Percentiles rank a stretch among this genome's conserved stretches.
phyloP scores from a whole-genome alignment of 2,888 invertebrate species.

The Rhagophthalmus giganteus region DNA sequence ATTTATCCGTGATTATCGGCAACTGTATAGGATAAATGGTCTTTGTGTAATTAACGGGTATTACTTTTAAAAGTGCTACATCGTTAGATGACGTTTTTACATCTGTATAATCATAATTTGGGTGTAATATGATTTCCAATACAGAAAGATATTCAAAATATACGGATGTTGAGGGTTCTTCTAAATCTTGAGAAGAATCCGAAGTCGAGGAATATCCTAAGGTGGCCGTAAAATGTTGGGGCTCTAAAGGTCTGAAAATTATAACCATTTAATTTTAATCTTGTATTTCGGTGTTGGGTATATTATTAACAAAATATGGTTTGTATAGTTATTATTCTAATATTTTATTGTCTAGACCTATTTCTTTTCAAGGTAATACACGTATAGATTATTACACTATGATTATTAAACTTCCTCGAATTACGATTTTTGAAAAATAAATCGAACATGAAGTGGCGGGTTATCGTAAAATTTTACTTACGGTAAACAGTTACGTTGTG shows the following conservation, averaged over 20 bases:
- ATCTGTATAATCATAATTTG: conserved; percentile 23
- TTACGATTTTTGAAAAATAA: too few relatives aligned
- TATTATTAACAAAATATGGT: too few relatives aligned
- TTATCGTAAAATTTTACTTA: conserved; percentile 24
- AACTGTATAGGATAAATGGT: conserved; percentile 32
- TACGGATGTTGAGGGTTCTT: background rate
- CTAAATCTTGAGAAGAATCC: conserved; percentile 2
- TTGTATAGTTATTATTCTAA: too few relatives aligned
- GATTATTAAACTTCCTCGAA: too few relatives aligned
- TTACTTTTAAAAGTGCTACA: conserved; percentile 21
- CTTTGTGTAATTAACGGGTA: conserved; percentile 25
- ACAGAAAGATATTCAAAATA: background rate
- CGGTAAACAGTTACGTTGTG: conserved; percentile 27
- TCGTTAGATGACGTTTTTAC: conserved; percentile 16
- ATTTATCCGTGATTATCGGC: conserved; percentile 20
- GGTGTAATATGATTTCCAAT: conserved; percentile 20
- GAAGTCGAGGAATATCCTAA: too few relatives aligned
- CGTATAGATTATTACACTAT: too few relatives aligned
- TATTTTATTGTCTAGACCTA: too few relatives aligned
- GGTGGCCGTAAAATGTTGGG: conserved; percentile 18
- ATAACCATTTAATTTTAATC: too few relatives aligned
- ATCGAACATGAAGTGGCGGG: too few relatives aligned
- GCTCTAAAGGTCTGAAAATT: conserved; percentile 26
- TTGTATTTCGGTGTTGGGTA: too few relatives aligned
- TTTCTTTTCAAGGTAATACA: too few relatives aligned